A percentile compares a stretch with the other conserved stretches of the same genome.
Evolutionary conservation across 1,140 invertebrate species (phyloP).

Genomic region (Leptinotarsa texana): DNA sequence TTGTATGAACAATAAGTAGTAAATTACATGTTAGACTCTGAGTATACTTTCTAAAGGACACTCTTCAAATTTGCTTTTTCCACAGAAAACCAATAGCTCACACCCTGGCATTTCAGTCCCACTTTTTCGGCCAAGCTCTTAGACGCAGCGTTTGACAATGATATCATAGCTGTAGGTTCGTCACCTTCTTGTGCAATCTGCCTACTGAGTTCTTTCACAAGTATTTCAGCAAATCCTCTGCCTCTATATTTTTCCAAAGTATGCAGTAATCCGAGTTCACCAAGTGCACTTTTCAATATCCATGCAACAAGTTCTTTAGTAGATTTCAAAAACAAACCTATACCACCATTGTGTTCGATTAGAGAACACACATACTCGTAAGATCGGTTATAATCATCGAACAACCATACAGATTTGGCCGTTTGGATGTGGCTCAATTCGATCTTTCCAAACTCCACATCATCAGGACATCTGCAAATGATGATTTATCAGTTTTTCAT

Average conservation of each 20-base stretch:
- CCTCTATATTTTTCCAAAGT: constrained; percentile 47
- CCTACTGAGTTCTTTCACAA: constrained; percentile 47
- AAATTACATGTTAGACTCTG: too few species aligned
- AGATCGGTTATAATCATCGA: constrained; percentile 29
- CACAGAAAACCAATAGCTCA: background rate
- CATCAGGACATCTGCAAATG: too few species aligned
- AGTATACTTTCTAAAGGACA: too few species aligned
- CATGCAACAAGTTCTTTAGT: constrained; percentile 44
- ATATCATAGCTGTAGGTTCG: constrained; percentile 52
- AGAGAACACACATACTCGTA: constrained; percentile 41
- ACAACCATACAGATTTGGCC: too few species aligned
- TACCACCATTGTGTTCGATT: constrained; percentile 45
- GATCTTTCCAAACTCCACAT: too few species aligned
- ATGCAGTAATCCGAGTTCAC: constrained; percentile 54
- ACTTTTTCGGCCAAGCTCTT: constrained; percentile 51
- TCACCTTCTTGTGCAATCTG: constrained; percentile 49
- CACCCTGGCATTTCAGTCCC: constrained; percentile 43
- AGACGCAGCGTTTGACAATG: constrained; percentile 45
- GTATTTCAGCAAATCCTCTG: constrained; percentile 52
- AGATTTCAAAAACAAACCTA: constrained; percentile 45
- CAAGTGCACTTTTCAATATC: constrained; percentile 51
- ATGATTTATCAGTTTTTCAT: too few species aligned
- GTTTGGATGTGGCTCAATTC: too few species aligned
- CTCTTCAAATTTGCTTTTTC: too few species aligned
- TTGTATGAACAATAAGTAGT: too few species aligned